Conservation (phyloP, 53 echinoderm and acorn worm species). For the Mesocentrotus franciscanus region DNA sequence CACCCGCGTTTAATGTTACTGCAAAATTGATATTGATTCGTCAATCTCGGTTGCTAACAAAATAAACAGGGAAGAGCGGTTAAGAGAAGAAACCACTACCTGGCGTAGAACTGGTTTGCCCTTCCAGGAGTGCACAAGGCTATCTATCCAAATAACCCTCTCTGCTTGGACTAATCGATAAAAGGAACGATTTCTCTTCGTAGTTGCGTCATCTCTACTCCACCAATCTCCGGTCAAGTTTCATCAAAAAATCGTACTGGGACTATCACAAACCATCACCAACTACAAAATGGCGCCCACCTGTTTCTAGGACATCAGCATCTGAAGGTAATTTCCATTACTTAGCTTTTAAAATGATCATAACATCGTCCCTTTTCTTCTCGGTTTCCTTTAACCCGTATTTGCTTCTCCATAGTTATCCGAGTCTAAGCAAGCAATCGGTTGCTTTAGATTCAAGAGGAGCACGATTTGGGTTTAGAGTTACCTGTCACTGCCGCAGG, state of each 20-base stretch:
- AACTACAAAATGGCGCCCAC: not conserved
- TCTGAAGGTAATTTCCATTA: conserved; percentile 54
- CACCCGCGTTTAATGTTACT: conserved; percentile 60
- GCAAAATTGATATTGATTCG: conserved; percentile 57
- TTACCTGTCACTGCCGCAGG: conserved; percentile 45
- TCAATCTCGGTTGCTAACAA: conserved; percentile 61
- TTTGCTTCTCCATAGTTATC: conserved; percentile 55
- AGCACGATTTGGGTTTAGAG: conserved; percentile 61
- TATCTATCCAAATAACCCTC: not conserved
- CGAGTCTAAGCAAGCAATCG: conserved; percentile 58
- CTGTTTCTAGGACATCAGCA: conserved; percentile 21
- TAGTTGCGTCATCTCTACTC: conserved; percentile 45
- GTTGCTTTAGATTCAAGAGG: conserved; percentile 59
- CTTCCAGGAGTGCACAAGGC: conserved; percentile 34
- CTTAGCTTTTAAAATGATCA: conserved; percentile 27
- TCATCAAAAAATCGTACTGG: not conserved
- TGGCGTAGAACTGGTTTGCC: conserved; percentile 24
- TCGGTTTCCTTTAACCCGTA: conserved; percentile 34
- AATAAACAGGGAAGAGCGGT: conserved; percentile 51
- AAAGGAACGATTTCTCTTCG: conserved; percentile 29
- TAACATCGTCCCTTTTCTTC: conserved; percentile 29
- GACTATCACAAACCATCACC: not conserved
- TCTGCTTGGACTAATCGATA: conserved; percentile 45
- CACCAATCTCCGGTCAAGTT: conserved; percentile 50
- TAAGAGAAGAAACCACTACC: conserved; percentile 6